Percentiles rank a stretch among this genome's conserved stretches.
Conservation (phyloP, 2,888 invertebrate species). For the Folsomia manolachei region DNA sequence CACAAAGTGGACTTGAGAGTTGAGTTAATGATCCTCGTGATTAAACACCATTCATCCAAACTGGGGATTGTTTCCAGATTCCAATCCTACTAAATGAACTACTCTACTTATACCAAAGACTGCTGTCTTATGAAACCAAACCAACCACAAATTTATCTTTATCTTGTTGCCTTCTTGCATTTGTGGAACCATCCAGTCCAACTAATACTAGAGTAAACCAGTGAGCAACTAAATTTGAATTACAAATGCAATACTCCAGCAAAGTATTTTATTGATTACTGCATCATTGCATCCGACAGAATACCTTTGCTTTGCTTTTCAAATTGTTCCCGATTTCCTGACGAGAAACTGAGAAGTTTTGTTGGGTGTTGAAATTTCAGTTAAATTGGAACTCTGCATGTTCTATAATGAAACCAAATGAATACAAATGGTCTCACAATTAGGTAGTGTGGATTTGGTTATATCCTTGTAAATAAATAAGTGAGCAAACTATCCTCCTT, state of each 20-base stretch:
- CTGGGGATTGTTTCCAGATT: not conserved
- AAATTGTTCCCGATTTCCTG: too few relatives aligned
- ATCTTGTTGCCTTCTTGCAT: not conserved
- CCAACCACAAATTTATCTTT: not conserved
- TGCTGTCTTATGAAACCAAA: not conserved
- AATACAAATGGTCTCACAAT: not conserved
- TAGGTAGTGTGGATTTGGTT: not conserved
- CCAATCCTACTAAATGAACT: not conserved
- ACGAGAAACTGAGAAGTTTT: not conserved
- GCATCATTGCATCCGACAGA: too few relatives aligned
- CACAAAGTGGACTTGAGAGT: not conserved
- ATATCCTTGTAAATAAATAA: not conserved
- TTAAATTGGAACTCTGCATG: not conserved
- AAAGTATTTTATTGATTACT: not conserved
- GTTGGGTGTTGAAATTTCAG: not conserved
- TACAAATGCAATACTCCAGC: not conserved
- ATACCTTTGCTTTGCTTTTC: too few relatives aligned
- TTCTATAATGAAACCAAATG: not conserved
- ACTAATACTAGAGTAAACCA: too few relatives aligned
- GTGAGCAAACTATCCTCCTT: not conserved
- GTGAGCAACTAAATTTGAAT: not conserved
- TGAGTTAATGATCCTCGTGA: conserved; percentile 11
- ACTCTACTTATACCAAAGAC: not conserved
- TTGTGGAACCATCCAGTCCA: not conserved
- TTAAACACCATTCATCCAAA: conserved; percentile 12